Percentiles rank a stretch among this genome's conserved stretches.
phyloP scores from a whole-genome alignment of 1,140 invertebrate species.

The Neelides sp. region DNA sequence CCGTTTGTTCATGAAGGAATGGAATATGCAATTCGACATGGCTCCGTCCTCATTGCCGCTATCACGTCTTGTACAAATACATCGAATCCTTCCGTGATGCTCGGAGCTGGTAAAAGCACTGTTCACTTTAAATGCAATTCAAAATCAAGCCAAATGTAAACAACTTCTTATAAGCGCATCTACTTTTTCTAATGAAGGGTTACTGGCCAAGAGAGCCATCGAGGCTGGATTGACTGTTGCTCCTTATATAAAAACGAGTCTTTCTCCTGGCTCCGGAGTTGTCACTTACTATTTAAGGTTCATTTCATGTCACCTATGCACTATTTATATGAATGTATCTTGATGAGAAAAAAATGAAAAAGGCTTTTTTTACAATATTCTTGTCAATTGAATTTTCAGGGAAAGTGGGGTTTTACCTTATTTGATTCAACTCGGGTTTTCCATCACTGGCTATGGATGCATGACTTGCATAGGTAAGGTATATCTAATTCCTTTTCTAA shows the following conservation, averaged over 20 bases:
- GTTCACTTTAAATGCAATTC: not conserved
- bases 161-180: not conserved
- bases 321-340: no score
- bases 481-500: no score
- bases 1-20: conserved; percentile 67
- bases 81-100: conserved; percentile 93
- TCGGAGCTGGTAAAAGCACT: conserved; percentile 59
- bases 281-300: conserved; percentile 95
- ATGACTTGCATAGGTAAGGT: conserved; percentile 99
- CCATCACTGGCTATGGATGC: conserved; percentile 90
- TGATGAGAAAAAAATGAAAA: no score
- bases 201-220: conserved; percentile 89
- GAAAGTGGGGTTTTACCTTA: conserved; percentile 76
- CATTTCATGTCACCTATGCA: no score
- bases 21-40: conserved; percentile 74
- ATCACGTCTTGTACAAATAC: conserved; percentile 98
- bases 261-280: conserved; percentile 93
- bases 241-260: conserved; percentile 90
- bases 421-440: conserved; percentile 77
- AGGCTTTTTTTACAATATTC: no score
- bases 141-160: no score
- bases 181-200: conserved; percentile 51
- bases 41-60: conserved; percentile 90
- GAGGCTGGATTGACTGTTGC: conserved; percentile 73
- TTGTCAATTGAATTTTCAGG: no score